These are phyloP conservation scores for Pseudomyrmex gracilis DNA, from an alignment of 1,140 invertebrate species.

Conservation along the genomic window DNA sequence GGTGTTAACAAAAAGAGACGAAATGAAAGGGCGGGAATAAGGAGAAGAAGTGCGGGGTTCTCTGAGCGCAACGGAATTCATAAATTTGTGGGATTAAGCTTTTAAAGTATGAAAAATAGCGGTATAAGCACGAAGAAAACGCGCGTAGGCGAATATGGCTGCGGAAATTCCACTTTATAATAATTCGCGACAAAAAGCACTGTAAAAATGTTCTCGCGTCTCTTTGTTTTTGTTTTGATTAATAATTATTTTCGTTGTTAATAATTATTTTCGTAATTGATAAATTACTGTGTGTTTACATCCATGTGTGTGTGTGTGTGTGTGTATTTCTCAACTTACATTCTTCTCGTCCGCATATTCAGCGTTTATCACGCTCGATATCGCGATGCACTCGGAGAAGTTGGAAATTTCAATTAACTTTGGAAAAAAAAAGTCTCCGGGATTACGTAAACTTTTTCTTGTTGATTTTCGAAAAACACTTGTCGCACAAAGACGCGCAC, in stretches of 20 bases:
- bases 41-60: not conserved
- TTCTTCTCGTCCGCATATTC: not conserved
- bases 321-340: too few relatives aligned
- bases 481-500: constrained; percentile 50
- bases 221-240: constrained; percentile 4
- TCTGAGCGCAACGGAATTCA: constrained; percentile 57
- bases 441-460: constrained; percentile 46
- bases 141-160: not conserved
- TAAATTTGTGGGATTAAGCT: constrained; percentile 74
- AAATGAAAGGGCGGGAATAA: constrained; percentile 25
- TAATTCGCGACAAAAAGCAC: constrained; percentile 51
- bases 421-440: constrained; percentile 11
- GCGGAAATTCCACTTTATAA: constrained; percentile 45
- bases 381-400: not conserved
- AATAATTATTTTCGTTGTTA: not conserved
- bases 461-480: constrained; percentile 61
- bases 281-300: not conserved
- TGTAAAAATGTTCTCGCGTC: not conserved
- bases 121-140: constrained; percentile 53
- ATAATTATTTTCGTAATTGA: constrained; percentile 20
- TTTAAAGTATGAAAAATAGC: constrained; percentile 75
- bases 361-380: constrained; percentile 25
- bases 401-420: constrained; percentile 52
- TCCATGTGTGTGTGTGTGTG: not conserved
- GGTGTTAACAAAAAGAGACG: not conserved